phyloP scores from a whole-genome alignment of 2,113 vertebrate genomes.

The Xenopus laevis region DNA sequence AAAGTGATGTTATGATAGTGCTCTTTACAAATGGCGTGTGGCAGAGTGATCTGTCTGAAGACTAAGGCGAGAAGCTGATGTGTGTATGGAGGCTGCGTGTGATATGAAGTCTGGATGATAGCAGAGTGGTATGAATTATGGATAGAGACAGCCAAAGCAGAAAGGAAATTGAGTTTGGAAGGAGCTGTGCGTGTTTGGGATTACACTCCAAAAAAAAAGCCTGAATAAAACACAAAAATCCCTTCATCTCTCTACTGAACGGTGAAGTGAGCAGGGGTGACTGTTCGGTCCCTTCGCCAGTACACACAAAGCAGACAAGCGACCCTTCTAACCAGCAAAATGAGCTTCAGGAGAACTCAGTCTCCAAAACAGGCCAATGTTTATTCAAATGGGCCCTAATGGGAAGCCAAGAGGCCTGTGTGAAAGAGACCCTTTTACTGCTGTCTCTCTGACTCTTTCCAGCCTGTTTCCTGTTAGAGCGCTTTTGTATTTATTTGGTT shows the following conservation, averaged over 20 bases:
- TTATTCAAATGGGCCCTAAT: conserved; percentile 43
- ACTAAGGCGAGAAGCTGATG: neutral
- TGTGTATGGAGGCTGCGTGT: conserved; percentile 1
- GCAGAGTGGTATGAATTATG: conserved; percentile 35
- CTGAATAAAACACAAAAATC: conserved; percentile 35
- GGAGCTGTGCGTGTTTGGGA: conserved; percentile 32
- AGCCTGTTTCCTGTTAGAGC: conserved; percentile 45
- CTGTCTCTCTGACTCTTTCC: conserved; percentile 42
- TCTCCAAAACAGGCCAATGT: conserved; percentile 34
- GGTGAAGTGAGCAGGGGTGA: conserved; percentile 35
- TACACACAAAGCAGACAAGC: conserved; percentile 41
- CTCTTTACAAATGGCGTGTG: neutral
- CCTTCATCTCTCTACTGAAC: conserved; percentile 38
- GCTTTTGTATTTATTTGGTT: conserved; percentile 46
- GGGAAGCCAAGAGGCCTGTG: conserved; percentile 42
- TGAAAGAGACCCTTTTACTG: conserved; percentile 44
- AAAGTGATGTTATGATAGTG: neutral
- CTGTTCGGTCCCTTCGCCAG: conserved; percentile 23
- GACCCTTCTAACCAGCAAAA: conserved; percentile 32
- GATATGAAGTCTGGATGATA: conserved; percentile 22
- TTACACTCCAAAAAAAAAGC: conserved; percentile 4
- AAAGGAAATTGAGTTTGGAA: conserved; percentile 43
- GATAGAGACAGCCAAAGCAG: conserved; percentile 26
- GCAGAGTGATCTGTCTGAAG: conserved; percentile 1
- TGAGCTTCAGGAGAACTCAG: conserved; percentile 29